phyloP scores from a whole-genome alignment of 2,113 vertebrate species.

The Melozone crissalis region DNA sequence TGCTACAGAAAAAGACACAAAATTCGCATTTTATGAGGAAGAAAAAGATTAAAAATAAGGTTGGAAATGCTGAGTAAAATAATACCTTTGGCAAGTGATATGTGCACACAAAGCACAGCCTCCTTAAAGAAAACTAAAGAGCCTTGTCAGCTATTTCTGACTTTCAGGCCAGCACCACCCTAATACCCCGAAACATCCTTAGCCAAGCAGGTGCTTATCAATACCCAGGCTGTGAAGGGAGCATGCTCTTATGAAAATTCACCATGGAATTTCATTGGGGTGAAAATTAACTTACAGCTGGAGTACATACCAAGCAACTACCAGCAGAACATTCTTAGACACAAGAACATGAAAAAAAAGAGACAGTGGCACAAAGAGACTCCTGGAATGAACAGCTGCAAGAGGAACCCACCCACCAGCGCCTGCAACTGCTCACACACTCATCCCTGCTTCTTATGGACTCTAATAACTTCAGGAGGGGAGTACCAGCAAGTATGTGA shows the following conservation, averaged over 20 bases:
- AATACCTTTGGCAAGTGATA: neutral
- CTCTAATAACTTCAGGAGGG: neutral
- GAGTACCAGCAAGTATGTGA: neutral
- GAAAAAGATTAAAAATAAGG: neutral
- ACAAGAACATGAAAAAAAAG: neutral
- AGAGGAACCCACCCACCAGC: neutral
- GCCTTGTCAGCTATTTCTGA: constrained; percentile 15
- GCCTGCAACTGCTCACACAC: constrained; percentile 27
- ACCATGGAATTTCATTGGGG: neutral
- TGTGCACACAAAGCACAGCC: neutral
- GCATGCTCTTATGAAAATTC: neutral
- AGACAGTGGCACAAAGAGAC: constrained; percentile 34
- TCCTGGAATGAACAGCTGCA: constrained; percentile 70
- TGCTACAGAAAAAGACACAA: neutral
- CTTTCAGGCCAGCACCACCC: neutral
- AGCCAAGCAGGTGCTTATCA: constrained; percentile 15
- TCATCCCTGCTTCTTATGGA: neutral
- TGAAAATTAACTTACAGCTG: constrained; percentile 18
- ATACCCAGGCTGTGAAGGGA: neutral
- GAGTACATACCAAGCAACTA: constrained; percentile 31
- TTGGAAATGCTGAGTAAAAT: neutral
- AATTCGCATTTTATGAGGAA: neutral
- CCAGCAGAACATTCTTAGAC: constrained; percentile 46
- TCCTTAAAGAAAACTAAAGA: neutral
- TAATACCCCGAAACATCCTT: neutral